Evolutionary conservation across 1,140 invertebrate species (phyloP), one percentile per base, ranked within the genome.

Genomic region (Muscidifurax raptorellus): DNA sequence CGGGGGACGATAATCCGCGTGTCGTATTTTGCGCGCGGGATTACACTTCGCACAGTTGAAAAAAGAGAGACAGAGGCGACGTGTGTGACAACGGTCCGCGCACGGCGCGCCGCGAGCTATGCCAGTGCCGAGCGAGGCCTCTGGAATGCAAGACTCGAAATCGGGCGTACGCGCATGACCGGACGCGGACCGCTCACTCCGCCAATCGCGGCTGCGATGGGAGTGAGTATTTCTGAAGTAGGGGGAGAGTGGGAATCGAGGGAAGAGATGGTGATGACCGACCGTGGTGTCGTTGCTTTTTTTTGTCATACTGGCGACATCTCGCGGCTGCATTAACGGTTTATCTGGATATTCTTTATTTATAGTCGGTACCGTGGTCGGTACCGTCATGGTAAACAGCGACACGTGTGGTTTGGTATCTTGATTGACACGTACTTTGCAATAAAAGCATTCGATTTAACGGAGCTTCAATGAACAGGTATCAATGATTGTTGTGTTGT

Each of bases 131-230:
- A 27, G 28, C 27, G 52, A 59, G 52, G 74, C 74, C 44, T 59
- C 18, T 78, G 83, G 83, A 84, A 84, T 84, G 83, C 77, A 66
- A 78, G 59, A 27, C 47, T 44, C 74, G 30, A 77, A 66, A 76
- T 76, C 72, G 52, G 2, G 36, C 25, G 25, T 67, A n/a, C 74
- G 81, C 81, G 81, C 72, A 76, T 77, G 72, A 83, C 52, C 74
- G 71, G 71, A 82, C 81, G 82, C 25, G 18, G 15, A 18, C 13
- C 44, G 44, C 44, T 13, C 3, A 18, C 2, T 59, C 52, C 25
- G 9, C 59, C 74, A 67, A 18, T 75, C 12, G 25, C 72, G 5
- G 18, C n/a, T n/a, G n/a, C n/a, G 30, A 47, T 30, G 40, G 44
- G 1, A 32, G 71, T 15, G 18, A 4, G 18, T 40, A 32, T 9